Conservation (phyloP, 2,113 vertebrate genomes). For the human (Homo sapiens) region GRCh38 chr4:75996501-75997000, state of each 20-base stretch:
- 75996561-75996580: neutral
- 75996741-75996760: neutral
- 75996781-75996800: neutral
- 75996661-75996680: neutral
- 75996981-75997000: neutral
- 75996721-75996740: neutral
- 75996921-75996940: neutral
- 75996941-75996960: neutral
- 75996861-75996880: neutral
- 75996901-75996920: neutral
- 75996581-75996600: neutral
- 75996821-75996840: neutral
- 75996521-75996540: neutral
- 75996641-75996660: conserved; percentile 17
- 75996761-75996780: neutral
- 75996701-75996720: neutral
- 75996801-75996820: neutral
- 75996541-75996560: neutral
- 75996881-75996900: neutral
- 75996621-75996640: neutral
- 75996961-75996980: neutral
- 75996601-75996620: neutral
- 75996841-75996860: neutral
- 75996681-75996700: neutral
- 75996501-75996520: neutral